Conservation (phyloP, 2,888 invertebrate species). For the Dusona sp. region DNA sequence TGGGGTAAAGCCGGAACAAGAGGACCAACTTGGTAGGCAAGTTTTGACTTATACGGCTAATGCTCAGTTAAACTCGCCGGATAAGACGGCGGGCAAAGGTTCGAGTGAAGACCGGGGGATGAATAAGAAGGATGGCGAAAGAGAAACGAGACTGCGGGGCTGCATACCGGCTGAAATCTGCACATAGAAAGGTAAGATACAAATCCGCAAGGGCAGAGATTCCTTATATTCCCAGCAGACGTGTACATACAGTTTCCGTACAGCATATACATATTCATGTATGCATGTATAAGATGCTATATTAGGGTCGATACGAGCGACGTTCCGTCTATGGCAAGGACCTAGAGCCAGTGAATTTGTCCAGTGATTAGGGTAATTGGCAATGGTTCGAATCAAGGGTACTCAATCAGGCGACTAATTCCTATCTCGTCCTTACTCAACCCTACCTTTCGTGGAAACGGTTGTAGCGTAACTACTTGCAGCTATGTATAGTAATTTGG, state of each 20-base stretch:
- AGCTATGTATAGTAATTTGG: background rate
- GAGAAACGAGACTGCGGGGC: slow-evolving; percentile 24
- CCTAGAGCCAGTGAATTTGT: slow-evolving; percentile 75
- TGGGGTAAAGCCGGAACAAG: slow-evolving; percentile 14
- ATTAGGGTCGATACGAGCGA: slow-evolving; percentile 35
- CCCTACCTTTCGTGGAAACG: slow-evolving; percentile 23
- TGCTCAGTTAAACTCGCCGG: slow-evolving; percentile 77
- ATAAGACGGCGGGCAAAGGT: slow-evolving; percentile 66
- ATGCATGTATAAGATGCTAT: slow-evolving; percentile 38
- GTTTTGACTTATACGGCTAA: slow-evolving; percentile 82
- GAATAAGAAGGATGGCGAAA: slow-evolving; percentile 24
- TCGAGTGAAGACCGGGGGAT: slow-evolving; percentile 51
- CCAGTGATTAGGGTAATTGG: slow-evolving; percentile 78
- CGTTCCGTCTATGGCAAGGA: slow-evolving; percentile 62
- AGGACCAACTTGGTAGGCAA: slow-evolving; percentile 77
- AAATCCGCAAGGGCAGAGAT: slow-evolving; percentile 33
- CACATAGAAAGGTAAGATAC: slow-evolving; percentile 31
- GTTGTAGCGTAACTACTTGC: background rate
- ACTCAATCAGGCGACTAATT: slow-evolving; percentile 66
- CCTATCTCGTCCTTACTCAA: slow-evolving; percentile 49
- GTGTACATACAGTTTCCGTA: slow-evolving; percentile 22
- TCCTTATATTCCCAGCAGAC: slow-evolving; percentile 6
- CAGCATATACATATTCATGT: slow-evolving; percentile 32
- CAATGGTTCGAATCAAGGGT: slow-evolving; percentile 67
- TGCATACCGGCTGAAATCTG: slow-evolving; percentile 24